Conservation (phyloP, 1,140 invertebrate species). For the Hyles vespertilio region DNA sequence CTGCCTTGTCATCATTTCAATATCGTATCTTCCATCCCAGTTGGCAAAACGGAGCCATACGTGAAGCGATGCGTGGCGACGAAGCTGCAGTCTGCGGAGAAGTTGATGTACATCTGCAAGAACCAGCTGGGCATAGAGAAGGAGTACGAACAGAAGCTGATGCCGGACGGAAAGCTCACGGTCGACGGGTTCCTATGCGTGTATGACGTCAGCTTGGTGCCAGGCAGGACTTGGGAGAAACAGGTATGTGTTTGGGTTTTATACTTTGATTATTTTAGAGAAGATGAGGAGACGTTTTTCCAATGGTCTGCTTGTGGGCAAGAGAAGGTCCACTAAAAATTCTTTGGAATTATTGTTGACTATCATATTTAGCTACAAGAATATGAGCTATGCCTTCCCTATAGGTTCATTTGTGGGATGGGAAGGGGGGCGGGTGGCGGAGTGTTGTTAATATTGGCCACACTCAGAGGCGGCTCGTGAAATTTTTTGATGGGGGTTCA, state of each 20-base stretch:
- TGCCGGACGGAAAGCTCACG: constrained; percentile 94
- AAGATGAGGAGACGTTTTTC: no score
- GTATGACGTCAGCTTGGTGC: constrained; percentile 96
- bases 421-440: no score
- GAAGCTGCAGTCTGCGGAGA: constrained; percentile 96
- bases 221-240: constrained; percentile 92
- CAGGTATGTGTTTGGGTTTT: constrained; percentile 76
- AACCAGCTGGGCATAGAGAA: constrained; percentile 97
- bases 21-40: constrained; percentile 47
- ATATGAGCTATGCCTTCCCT: no score
- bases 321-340: no score
- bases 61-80: constrained; percentile 93
- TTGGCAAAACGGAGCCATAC: constrained; percentile 97
- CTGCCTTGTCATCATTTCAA: no score
- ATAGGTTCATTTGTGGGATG: no score
- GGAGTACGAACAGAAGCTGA: constrained; percentile 95
- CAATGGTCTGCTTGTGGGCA: no score
- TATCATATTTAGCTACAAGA: no score
- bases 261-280: neutral
- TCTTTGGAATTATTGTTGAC: no score
- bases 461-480: no score
- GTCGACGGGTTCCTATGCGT: constrained; percentile 98
- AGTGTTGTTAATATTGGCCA: no score
- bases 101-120: constrained; percentile 99
- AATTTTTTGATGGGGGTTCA: no score